A percentile compares a stretch with the other conserved stretches of the same genome.
These are phyloP conservation scores for Bujurquina vittata DNA, from an alignment of 2,113 vertebrate species.

Conservation along the genomic window DNA sequence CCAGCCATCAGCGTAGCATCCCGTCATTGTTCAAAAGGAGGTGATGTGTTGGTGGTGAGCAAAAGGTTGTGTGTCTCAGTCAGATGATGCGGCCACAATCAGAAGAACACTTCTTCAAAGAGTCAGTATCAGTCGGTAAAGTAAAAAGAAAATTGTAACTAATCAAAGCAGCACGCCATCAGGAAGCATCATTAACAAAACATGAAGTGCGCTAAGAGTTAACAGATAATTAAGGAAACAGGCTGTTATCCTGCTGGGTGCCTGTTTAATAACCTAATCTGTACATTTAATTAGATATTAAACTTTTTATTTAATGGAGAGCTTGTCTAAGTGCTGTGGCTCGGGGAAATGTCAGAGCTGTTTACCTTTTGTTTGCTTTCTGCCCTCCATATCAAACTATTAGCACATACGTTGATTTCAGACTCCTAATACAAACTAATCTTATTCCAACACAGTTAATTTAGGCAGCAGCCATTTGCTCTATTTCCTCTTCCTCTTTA, in stretches of 20 bases:
- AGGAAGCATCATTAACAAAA: background rate
- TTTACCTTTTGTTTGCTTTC: background rate
- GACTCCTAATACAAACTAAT: background rate
- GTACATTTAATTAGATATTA: background rate
- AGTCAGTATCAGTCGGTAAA: background rate
- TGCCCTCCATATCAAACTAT: fast-evolving
- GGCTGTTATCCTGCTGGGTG: background rate
- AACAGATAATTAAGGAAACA: background rate
- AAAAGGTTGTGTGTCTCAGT: background rate
- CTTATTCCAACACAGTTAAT: background rate
- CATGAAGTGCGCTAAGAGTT: background rate
- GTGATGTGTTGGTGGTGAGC: too few relatives aligned
- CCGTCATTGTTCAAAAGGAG: too few relatives aligned
- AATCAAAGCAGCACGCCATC: constrained; percentile 13
- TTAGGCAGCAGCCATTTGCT: background rate
- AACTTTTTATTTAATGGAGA: background rate
- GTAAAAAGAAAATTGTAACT: background rate
- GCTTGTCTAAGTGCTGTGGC: background rate
- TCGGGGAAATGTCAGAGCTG: background rate
- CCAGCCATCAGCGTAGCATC: too few relatives aligned
- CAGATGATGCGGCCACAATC: background rate
- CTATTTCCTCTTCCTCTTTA: background rate
- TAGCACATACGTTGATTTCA: background rate
- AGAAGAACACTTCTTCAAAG: background rate
- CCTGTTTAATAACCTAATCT: background rate